Percentiles rank a stretch among this genome's conserved stretches.
phyloP scores from a whole-genome alignment of 2,797 vertebrate species.

The Etheostoma nigrum region DNA sequence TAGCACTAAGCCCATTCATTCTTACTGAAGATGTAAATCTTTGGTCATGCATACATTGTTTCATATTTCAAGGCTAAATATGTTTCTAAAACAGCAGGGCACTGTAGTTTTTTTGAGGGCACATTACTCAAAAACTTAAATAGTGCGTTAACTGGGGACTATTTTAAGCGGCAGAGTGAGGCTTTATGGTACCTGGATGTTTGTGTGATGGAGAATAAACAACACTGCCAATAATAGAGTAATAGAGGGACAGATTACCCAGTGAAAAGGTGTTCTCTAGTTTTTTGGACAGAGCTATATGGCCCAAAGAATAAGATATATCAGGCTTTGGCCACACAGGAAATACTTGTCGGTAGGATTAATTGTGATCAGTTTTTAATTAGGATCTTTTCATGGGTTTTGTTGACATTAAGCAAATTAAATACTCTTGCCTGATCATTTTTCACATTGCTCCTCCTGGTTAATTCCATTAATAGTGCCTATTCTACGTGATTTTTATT shows the following conservation, averaged over 20 bases:
- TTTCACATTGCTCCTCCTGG: constrained; percentile 21
- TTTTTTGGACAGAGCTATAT: background rate
- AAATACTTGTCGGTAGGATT: background rate
- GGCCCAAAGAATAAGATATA: background rate
- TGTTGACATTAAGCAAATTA: background rate
- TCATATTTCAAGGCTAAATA: background rate
- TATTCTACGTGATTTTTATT: constrained; percentile 39
- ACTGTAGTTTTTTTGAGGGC: background rate
- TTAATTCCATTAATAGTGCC: constrained; percentile 49
- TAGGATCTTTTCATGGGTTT: constrained; percentile 2
- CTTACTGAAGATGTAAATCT: background rate
- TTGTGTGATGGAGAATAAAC: background rate
- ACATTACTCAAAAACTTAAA: background rate
- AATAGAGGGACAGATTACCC: background rate
- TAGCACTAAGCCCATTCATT: background rate
- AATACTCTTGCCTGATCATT: background rate
- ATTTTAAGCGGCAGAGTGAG: background rate
- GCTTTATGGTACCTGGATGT: background rate
- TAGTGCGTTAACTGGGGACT: background rate
- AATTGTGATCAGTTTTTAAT: background rate
- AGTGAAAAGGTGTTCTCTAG: background rate
- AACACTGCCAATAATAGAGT: background rate
- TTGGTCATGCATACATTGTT: background rate
- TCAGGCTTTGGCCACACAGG: background rate
- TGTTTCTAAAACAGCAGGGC: background rate